Base-by-base conservation (phyloP, 1,140 invertebrate genomes). In the Psix sp. region DNA sequence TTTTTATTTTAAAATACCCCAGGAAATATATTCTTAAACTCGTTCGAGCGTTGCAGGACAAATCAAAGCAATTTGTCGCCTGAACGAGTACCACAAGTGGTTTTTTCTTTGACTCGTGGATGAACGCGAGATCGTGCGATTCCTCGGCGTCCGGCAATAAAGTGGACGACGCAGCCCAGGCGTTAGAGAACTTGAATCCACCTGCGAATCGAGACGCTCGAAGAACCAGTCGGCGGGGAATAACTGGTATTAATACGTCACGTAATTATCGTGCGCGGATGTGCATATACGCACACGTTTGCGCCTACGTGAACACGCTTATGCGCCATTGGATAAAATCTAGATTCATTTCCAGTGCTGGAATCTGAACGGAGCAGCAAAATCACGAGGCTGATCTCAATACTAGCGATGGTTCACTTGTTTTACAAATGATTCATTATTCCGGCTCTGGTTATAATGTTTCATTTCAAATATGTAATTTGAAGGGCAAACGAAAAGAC, bases 161-260 rank as follows among this genome's bases (percentile, higher is more conserved):
- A 73, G 52, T 72, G 35, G 56, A 48, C 52, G 65, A 24, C 15
- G 31, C 43, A 71, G 65, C 62, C 68, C 76, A 79, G 72, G 75
- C 70, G 77, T 77, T 74, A 81, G 77, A 80, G 71, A 80, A 68
- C 75, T 67, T 68, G 80, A 80, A 82, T 83, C 77, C 82, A 82
- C 81, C 81, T 82, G 82, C 79, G 77, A 73, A 82, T 82, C 80
- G 81, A 74, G 77, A 76, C 76, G 75, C 45, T 54, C 72, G 74
- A 70, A 81, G 80, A 82, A 80, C 80, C 81, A 80, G 81, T 79
- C 80, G 77, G 79, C 80, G 80, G 73, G 71, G 82, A 84, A 84
- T 84, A 84, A 84, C 82, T 83, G 82, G 81, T 84, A 84, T 83
- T 84, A 84, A 84, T 84, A 83, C 82, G 82, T 83, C 82, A 84